phyloP scores from a whole-genome alignment of 2,797 vertebrate species.

The Lerista edwardsae region DNA sequence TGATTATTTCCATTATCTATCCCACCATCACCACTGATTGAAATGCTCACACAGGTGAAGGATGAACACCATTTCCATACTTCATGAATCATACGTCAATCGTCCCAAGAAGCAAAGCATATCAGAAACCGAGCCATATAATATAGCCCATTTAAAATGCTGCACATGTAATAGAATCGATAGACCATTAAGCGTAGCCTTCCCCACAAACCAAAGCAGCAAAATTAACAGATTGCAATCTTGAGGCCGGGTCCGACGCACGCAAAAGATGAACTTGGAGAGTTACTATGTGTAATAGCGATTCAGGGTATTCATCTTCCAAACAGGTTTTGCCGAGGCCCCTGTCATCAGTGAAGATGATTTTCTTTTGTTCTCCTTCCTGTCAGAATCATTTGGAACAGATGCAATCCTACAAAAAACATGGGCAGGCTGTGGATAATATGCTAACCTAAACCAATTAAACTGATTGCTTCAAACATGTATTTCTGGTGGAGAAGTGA shows the following conservation, averaged over 20 bases:
- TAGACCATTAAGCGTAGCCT: neutral
- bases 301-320: conserved; percentile 8
- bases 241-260: conserved; percentile 6
- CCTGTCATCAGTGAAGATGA: conserved; percentile 1
- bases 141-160: conserved; percentile 24
- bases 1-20: neutral
- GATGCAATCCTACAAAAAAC: conserved; percentile 2
- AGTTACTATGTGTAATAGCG: neutral
- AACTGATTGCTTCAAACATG: conserved; percentile 8
- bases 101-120: neutral
- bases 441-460: neutral
- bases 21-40: conserved; percentile 8
- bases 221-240: conserved; percentile 43
- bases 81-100: conserved; percentile 8
- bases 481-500: neutral
- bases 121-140: neutral
- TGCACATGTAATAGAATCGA: conserved; percentile 4
- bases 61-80: neutral
- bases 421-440: neutral
- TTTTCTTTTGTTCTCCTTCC: neutral
- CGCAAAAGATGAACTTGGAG: neutral
- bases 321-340: neutral
- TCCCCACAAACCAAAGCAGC: conserved; percentile 36
- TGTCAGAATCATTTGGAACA: conserved; percentile 9
- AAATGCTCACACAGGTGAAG: conserved; percentile 2